These are phyloP conservation scores for Leptopilina clavipes DNA, from an alignment of 1,140 invertebrate genomes.

Conservation along the genomic window DNA sequence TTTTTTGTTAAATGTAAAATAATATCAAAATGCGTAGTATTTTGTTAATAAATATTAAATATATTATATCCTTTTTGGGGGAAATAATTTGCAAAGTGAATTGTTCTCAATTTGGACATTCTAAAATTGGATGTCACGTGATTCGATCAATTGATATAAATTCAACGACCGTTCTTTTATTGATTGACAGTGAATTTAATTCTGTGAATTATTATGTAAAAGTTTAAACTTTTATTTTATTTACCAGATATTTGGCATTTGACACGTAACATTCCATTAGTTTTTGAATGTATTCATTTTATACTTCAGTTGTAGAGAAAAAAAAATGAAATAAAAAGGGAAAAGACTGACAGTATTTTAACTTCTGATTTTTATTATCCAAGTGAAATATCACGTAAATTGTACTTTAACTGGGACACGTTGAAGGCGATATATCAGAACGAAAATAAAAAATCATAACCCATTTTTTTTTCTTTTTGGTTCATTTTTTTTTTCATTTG, in stretches of 20 bases:
- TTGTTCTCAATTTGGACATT: neutral
- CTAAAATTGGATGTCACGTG: neutral
- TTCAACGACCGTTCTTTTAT: slow-evolving; percentile 13
- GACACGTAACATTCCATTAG: neutral
- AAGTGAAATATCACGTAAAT: neutral
- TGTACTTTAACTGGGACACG: neutral
- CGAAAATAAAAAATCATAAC: neutral
- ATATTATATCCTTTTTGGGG: no score
- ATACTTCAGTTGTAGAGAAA: neutral
- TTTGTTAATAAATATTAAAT: no score
- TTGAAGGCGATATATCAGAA: slow-evolving; percentile 18
- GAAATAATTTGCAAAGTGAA: neutral
- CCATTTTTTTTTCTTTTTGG: neutral
- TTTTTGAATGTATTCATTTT: neutral
- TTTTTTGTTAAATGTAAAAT: no score
- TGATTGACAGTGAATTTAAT: slow-evolving; percentile 1
- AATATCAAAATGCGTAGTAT: no score
- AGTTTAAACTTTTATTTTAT: neutral
- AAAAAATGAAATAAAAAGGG: neutral
- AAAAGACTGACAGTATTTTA: slow-evolving; percentile 5
- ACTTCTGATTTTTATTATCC: neutral
- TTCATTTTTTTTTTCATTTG: neutral
- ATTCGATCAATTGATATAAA: slow-evolving; percentile 1
- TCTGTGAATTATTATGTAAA: slow-evolving; percentile 8
- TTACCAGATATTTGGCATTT: neutral